phyloP scores from a whole-genome alignment of 1,140 invertebrate genomes.

The Philaenus spumarius region DNA sequence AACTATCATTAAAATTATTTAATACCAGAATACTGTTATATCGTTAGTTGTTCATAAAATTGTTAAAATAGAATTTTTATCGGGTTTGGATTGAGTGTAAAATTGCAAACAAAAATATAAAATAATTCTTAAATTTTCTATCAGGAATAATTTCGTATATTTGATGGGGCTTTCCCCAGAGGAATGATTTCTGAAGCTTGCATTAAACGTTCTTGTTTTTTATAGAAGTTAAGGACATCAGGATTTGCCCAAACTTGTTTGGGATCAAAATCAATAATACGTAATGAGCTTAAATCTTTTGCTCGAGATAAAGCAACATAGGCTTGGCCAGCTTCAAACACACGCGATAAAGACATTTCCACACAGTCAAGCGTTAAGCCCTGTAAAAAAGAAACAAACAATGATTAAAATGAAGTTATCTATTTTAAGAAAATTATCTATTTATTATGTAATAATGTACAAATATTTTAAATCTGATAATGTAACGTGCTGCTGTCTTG shows the following conservation, averaged over 20 bases:
- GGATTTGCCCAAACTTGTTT: conserved; percentile 84
- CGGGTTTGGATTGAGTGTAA: no score
- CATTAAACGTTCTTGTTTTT: conserved; percentile 53
- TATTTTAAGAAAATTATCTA: neutral
- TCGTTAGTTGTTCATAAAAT: no score
- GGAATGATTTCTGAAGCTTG: conserved; percentile 58
- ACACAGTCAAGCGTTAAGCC: conserved; percentile 93
- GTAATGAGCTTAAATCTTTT: conserved; percentile 72
- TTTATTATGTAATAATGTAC: neutral
- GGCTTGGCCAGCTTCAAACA: conserved; percentile 92
- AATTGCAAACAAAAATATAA: no score
- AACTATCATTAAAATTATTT: no score
- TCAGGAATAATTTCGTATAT: no score
- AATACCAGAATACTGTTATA: no score
- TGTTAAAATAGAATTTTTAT: no score
- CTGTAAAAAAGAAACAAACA: conserved; percentile 41
- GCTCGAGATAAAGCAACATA: conserved; percentile 93
- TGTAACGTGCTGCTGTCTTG: no score
- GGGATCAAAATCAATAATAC: conserved; percentile 81
- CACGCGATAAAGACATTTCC: conserved; percentile 82
- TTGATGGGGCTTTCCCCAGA: conserved; percentile 41
- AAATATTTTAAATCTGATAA: no score
- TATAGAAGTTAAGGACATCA: conserved; percentile 80
- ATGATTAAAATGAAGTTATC: neutral
- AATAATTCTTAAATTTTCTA: no score